These are phyloP conservation scores for Pristionchus arcanus DNA, from an alignment of 2,888 invertebrate species.

Conservation along the genomic window DNA sequence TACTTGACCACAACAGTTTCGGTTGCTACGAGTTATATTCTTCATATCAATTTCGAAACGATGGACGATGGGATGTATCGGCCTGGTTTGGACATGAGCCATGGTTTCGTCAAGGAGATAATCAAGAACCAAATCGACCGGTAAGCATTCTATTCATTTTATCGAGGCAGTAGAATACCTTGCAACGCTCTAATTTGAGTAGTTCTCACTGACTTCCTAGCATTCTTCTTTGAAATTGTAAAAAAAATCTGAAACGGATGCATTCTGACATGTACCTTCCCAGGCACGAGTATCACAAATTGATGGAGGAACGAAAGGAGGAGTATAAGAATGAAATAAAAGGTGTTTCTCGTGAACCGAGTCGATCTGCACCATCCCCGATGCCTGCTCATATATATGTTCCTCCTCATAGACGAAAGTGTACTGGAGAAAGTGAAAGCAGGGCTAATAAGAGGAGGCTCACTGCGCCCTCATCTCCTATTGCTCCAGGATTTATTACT, in stretches of 20 bases:
- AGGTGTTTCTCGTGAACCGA: neutral
- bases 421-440: neutral
- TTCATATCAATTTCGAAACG: neutral
- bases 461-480: slow-evolving; percentile 12
- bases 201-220: no score
- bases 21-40: no score
- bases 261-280: neutral
- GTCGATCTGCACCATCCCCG: neutral
- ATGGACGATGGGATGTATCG: slow-evolving; percentile 16
- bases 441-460: slow-evolving; percentile 9
- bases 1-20: no score
- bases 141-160: slow-evolving; percentile 45
- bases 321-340: slow-evolving; percentile 55
- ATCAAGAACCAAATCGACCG: slow-evolving; percentile 69
- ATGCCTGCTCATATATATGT: slow-evolving; percentile 58
- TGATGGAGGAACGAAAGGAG: slow-evolving; percentile 64
- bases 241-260: no score
- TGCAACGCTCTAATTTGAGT: no score
- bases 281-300: slow-evolving; percentile 69
- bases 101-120: slow-evolving; percentile 70
- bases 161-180: no score
- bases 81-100: slow-evolving; percentile 64
- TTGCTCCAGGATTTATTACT: slow-evolving; percentile 48
- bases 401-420: slow-evolving; percentile 63
- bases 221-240: no score